Evolutionary conservation across 2,797 vertebrate genomes (phyloP).

Genomic region (Pogoniulus pusillus): DNA sequence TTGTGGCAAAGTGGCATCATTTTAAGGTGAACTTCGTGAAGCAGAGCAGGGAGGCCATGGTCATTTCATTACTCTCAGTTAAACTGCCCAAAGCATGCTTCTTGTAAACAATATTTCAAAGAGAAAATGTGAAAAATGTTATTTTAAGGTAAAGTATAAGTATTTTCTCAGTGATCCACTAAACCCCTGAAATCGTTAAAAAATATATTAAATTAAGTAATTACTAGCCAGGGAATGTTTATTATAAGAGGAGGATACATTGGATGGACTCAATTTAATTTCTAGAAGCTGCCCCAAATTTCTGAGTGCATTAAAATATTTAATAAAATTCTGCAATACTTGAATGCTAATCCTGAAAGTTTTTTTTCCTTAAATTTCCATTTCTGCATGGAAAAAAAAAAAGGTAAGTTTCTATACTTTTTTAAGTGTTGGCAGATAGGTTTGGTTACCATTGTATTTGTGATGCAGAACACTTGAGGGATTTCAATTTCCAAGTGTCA

Average conservation of each 20-base stretch:
- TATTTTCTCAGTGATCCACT: neutral
- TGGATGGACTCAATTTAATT: neutral
- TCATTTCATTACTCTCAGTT: constrained; percentile 34
- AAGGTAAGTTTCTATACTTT: neutral
- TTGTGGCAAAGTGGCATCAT: constrained; percentile 29
- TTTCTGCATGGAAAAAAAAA: neutral
- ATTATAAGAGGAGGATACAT: neutral
- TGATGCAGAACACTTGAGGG: neutral
- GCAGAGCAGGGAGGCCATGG: neutral
- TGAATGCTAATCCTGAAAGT: neutral
- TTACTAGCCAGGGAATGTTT: neutral
- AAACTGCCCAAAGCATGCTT: neutral
- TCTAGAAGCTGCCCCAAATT: neutral
- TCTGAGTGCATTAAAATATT: neutral
- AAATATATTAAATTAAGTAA: neutral
- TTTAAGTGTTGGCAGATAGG: neutral
- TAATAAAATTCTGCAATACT: neutral
- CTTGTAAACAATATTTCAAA: neutral
- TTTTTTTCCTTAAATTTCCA: neutral
- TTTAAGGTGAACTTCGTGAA: constrained; percentile 40
- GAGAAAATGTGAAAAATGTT: neutral
- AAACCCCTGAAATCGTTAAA: neutral
- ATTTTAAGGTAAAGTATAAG: neutral
- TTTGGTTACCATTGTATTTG: neutral
- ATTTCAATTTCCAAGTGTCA: constrained; percentile 2